Conservation (phyloP, 2,113 vertebrate species). For the Holacanthus passer region DNA sequence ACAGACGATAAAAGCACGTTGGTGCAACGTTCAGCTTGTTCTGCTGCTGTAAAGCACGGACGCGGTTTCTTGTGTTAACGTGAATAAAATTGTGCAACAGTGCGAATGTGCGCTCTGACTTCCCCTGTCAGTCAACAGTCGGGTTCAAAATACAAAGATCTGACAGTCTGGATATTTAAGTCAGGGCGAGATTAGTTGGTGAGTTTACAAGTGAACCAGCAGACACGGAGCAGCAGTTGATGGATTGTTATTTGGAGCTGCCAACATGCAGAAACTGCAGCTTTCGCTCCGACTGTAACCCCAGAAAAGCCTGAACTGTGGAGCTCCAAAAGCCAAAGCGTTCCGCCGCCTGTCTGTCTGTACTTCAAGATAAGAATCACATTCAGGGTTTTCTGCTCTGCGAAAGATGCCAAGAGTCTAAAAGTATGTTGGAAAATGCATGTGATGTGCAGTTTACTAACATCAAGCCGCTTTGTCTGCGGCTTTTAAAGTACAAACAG, state of each 20-base stretch:
- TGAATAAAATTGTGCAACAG: background rate
- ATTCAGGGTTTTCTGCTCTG: slow-evolving; percentile 37
- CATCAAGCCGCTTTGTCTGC: slow-evolving; percentile 56
- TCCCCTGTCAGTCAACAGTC: slow-evolving; percentile 7
- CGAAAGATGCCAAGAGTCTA: slow-evolving; percentile 52
- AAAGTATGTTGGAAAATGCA: slow-evolving; percentile 52
- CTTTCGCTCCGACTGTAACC: slow-evolving; percentile 48
- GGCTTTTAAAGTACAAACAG: slow-evolving; percentile 63
- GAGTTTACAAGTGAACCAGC: slow-evolving; percentile 33
- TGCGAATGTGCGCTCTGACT: background rate
- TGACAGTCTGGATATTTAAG: slow-evolving; percentile 22
- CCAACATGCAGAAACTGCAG: slow-evolving; percentile 42
- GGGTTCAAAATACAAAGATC: background rate
- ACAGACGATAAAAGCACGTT: background rate
- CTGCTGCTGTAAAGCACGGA: background rate
- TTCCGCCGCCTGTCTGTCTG: slow-evolving; percentile 70
- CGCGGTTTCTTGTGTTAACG: background rate
- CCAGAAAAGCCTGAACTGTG: slow-evolving; percentile 46
- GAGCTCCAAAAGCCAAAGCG: slow-evolving; percentile 33
- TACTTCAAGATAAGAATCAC: slow-evolving; percentile 72
- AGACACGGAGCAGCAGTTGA: slow-evolving; percentile 40
- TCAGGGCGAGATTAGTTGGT: slow-evolving; percentile 22
- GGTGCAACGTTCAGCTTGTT: background rate
- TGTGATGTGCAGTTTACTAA: slow-evolving; percentile 68
- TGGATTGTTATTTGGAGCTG: slow-evolving; percentile 53